Percentiles rank a stretch among this genome's conserved stretches.
These are phyloP conservation scores for Rhineura floridana DNA, from an alignment of 2,113 vertebrate genomes.

Conservation along the genomic window DNA sequence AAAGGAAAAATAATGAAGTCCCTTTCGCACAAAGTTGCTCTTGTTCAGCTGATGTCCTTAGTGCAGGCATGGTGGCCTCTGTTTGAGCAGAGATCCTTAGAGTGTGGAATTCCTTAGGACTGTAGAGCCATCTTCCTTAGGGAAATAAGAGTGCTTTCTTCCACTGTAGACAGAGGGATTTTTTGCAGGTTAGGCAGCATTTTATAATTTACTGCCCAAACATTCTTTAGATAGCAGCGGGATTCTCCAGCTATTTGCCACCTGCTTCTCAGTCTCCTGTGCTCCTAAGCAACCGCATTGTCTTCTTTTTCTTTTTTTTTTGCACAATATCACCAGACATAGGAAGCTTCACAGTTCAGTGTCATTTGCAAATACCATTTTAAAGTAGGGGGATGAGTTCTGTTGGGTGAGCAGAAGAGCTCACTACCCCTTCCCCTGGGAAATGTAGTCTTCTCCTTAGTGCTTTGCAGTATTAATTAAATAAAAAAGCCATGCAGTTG, in stretches of 20 bases:
- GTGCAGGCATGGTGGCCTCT: not conserved
- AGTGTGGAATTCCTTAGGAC: accelerated
- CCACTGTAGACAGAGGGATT: not conserved
- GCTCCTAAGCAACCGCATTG: accelerated
- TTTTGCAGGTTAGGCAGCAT: not conserved
- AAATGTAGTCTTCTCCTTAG: conserved; percentile 77
- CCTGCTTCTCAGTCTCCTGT: accelerated
- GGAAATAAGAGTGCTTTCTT: conserved; percentile 41
- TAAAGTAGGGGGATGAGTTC: conserved; percentile 46
- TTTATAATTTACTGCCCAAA: not conserved
- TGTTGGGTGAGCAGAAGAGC: conserved; percentile 69
- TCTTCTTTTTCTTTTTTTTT: not conserved
- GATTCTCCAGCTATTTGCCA: not conserved
- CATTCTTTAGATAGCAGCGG: conserved; percentile 26
- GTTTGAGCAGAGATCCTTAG: not conserved
- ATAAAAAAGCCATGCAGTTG: conserved; percentile 89
- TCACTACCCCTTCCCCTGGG: conserved; percentile 70
- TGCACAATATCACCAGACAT: not conserved
- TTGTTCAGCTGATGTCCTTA: not conserved
- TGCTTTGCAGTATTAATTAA: conserved; percentile 84
- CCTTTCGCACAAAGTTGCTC: not conserved
- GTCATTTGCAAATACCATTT: conserved; percentile 48
- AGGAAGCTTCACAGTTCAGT: conserved; percentile 59
- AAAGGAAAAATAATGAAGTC: not conserved
- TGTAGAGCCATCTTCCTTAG: not conserved